Base-by-base conservation (phyloP, 2,113 vertebrate species). In the Odocoileus virginianus region DNA sequence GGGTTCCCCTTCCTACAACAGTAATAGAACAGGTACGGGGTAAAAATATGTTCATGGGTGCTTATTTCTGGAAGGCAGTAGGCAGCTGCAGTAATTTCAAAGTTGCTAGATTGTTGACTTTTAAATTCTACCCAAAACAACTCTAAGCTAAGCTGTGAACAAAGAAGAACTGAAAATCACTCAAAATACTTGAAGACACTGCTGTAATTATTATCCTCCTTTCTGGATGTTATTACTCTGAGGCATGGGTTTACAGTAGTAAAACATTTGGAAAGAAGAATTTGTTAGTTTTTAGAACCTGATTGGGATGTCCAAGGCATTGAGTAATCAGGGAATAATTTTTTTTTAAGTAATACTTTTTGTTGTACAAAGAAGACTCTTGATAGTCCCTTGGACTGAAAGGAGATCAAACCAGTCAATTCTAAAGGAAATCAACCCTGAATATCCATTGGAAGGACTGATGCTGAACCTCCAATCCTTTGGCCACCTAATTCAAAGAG, bases 51-150 rank as follows among this genome's bases (percentile, higher is more conserved):
- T 71, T 79, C 30, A 17, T 43, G 60, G 6, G 57, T 45, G 47
- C 52, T 88, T 95, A 93, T 91, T 97, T 96, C 89, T 84, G 93
- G 95, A 96, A 95, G 33, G 43, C 50, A 30, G 86, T 93, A 87
- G 95, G 92, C 0, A 13, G 86, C 83, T 43, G 28, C 76, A 84
- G 16, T 81, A 28, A 91, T 88, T 95, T 50, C 25, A 11, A 96
- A 81, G 61, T 30, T 93, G 64, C 40, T 91, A 58, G 85, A 78
- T 71, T 89, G 33, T 45, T 97, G 71, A 74, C 36, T 96, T 87
- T 96, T 11, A 83, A 87, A 94, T 96, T 95, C 36, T 36, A 85
- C 52, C 36, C 57, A 23, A 47, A 91, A 93, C 58, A 92, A 50
- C 17, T 88, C 78, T 57, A 92, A 78, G 27, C 40, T 87, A 82